A percentile compares a stretch with the other conserved stretches of the same genome.
phyloP scores from a whole-genome alignment of 2,888 invertebrate genomes.

The Dryococelus australis region DNA sequence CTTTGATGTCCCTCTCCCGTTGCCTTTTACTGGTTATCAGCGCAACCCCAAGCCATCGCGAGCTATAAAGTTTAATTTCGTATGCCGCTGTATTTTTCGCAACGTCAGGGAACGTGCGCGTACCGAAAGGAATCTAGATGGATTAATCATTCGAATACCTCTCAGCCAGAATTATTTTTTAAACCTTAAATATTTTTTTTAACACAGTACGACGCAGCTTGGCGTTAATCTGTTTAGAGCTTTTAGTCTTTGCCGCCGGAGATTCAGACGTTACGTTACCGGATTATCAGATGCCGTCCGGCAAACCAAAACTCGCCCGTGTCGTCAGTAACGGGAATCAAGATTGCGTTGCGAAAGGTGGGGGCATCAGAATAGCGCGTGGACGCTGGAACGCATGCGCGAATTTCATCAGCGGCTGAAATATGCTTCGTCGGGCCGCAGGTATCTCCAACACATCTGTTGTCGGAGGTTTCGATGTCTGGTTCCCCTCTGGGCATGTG shows the following conservation, averaged over 20 bases:
- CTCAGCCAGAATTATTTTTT: neutral
- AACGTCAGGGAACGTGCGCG: neutral
- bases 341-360: too few species aligned
- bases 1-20: neutral
- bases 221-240: neutral
- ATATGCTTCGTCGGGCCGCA: too few species aligned
- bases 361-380: too few species aligned
- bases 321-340: too few species aligned
- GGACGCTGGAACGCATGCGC: too few species aligned
- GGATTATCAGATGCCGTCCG: neutral
- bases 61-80: neutral
- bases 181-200: neutral
- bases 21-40: neutral
- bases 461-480: too few species aligned
- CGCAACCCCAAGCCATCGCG: neutral
- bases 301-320: neutral
- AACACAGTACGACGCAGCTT: neutral
- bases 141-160: neutral
- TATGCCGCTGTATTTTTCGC: neutral
- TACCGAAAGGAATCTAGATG: neutral
- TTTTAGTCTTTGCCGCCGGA: neutral
- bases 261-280: neutral
- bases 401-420: too few species aligned
- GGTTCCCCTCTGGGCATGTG: too few species aligned
- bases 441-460: too few species aligned